A percentile compares a stretch with the other conserved stretches of the same genome.
phyloP scores from a whole-genome alignment of 2,113 vertebrate species.

The Chascanopsetta lugubris region DNA sequence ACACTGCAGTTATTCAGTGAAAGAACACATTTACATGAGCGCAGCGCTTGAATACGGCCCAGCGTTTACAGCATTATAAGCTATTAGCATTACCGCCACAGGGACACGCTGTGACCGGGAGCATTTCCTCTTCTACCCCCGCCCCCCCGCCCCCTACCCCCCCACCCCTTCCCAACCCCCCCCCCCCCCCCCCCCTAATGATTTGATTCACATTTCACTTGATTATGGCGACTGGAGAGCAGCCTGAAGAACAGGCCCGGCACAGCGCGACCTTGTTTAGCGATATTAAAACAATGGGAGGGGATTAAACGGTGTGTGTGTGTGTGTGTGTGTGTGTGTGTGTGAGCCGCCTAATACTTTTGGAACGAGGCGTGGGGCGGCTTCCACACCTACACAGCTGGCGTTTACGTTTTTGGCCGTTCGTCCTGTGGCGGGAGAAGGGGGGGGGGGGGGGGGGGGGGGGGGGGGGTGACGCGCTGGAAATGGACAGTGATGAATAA shows the following conservation, averaged over 20 bases:
- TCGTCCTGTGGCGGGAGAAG: constrained; percentile 17
- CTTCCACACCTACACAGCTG: constrained; percentile 6
- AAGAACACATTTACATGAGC: constrained; percentile 59
- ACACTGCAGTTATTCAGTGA: constrained; percentile 41
- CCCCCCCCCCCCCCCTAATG: background rate
- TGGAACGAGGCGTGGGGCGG: constrained; percentile 8
- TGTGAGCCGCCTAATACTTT: constrained; percentile 48
- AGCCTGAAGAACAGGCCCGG: constrained; percentile 33
- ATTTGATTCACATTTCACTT: constrained; percentile 60
- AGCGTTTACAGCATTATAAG: constrained; percentile 59
- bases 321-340: too few species aligned
- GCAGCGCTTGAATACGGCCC: constrained; percentile 40
- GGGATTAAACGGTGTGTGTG: constrained; percentile 36
- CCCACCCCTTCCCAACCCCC: too few species aligned
- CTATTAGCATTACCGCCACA: constrained; percentile 50
- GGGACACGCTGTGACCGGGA: constrained; percentile 35
- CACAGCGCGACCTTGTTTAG: constrained; percentile 31
- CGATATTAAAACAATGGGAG: constrained; percentile 35
- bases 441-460: too few species aligned
- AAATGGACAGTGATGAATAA: too few species aligned
- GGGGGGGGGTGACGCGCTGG: background rate
- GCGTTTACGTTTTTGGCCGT: constrained; percentile 34
- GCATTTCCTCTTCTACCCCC: constrained; percentile 14
- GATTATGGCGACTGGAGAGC: constrained; percentile 39
- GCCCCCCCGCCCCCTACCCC: background rate